These are phyloP conservation scores for Stomatorhinus walkeri DNA, from an alignment of 2,797 vertebrate species.

Conservation along the genomic window DNA sequence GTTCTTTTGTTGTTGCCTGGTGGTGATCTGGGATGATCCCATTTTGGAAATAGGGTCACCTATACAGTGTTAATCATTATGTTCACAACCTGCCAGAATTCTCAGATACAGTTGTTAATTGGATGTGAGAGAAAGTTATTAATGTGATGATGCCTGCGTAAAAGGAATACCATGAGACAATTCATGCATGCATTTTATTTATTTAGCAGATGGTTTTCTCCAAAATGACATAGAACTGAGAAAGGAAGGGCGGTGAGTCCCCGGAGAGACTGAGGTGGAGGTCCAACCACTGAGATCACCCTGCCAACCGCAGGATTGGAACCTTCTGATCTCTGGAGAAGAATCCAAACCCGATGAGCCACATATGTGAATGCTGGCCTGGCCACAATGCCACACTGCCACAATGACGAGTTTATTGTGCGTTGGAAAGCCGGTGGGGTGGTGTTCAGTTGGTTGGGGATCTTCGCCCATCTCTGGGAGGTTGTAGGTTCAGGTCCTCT, in stretches of 20 bases:
- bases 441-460: not conserved
- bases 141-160: not conserved
- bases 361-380: not conserved
- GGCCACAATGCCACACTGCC: not conserved
- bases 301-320: not conserved
- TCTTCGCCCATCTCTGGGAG: not conserved
- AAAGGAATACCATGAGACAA: not conserved
- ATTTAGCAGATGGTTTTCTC: not conserved
- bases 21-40: not conserved
- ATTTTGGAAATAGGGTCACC: not conserved
- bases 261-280: not conserved
- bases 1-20: not conserved
- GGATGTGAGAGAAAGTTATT: not conserved
- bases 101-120: not conserved
- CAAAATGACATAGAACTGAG: not conserved
- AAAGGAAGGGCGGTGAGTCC: not conserved
- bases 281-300: not conserved
- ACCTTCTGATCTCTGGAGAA: not conserved
- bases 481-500: not conserved
- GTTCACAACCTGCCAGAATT: not conserved
- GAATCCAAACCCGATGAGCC: not conserved
- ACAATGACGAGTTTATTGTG: not conserved
- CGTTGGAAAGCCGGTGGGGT: not conserved
- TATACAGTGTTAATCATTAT: not conserved
- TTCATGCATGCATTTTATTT: not conserved